Evolutionary conservation across 2,113 vertebrate genomes (phyloP).

Genomic region (Pachyramphus minor): DNA sequence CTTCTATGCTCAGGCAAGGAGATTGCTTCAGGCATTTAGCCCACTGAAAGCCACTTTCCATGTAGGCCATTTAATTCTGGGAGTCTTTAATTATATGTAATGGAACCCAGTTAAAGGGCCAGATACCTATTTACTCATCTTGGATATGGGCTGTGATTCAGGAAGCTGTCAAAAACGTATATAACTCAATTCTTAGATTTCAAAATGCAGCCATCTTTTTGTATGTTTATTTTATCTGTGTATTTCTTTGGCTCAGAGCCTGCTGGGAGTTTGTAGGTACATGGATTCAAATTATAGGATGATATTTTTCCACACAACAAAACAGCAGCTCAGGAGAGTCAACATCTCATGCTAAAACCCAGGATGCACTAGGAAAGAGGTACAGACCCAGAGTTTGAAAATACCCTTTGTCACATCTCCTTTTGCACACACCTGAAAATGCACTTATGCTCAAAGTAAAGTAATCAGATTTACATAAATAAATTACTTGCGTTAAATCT

Average conservation of each 20-base stretch:
- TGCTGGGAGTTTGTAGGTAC: slow-evolving; percentile 69
- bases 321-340: slow-evolving; percentile 52
- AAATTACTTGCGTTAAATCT: neutral
- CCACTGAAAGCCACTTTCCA: slow-evolving; percentile 94
- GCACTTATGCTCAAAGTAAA: neutral
- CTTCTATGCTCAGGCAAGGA: slow-evolving; percentile 77
- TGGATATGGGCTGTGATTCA: slow-evolving; percentile 73
- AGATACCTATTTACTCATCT: slow-evolving; percentile 71
- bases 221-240: slow-evolving; percentile 71
- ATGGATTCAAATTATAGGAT: slow-evolving; percentile 68
- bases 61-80: slow-evolving; percentile 91
- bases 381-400: neutral
- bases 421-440: neutral
- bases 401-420: neutral
- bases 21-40: slow-evolving; percentile 87
- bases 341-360: neutral
- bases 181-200: slow-evolving; percentile 78
- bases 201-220: slow-evolving; percentile 66
- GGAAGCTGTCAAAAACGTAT: slow-evolving; percentile 74
- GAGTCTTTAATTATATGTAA: slow-evolving; percentile 97
- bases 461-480: neutral
- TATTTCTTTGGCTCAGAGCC: slow-evolving; percentile 68
- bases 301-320: slow-evolving; percentile 62
- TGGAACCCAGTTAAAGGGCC: slow-evolving; percentile 84
- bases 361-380: neutral